Evolutionary conservation across 2,888 invertebrate species (phyloP).

Genomic region (Tenthredo amoena): DNA sequence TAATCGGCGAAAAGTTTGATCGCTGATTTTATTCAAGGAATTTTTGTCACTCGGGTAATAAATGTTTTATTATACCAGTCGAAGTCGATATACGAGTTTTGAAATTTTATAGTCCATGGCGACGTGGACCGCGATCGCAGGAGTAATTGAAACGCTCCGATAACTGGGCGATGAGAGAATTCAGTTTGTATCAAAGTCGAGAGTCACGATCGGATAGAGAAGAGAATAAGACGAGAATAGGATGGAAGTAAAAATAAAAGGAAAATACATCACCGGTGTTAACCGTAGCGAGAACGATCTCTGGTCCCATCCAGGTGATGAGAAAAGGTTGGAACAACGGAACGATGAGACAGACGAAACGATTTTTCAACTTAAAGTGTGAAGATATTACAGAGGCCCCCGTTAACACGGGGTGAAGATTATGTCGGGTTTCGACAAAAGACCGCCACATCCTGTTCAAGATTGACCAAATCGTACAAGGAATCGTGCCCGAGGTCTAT

Average conservation of each 20-base stretch:
- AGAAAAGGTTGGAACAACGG: slow-evolving; percentile 29
- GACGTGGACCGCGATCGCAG: neutral
- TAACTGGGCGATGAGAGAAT: neutral
- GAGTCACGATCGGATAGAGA: slow-evolving; percentile 19
- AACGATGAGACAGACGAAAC: slow-evolving; percentile 9
- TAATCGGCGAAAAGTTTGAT: neutral
- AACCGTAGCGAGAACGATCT: slow-evolving; percentile 35
- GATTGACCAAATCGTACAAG: slow-evolving; percentile 11
- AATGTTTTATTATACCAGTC: neutral
- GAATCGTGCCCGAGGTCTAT: neutral
- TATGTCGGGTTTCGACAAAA: slow-evolving; percentile 9
- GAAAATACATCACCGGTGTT: slow-evolving; percentile 9
- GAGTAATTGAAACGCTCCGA: slow-evolving; percentile 42
- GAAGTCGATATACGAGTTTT: neutral
- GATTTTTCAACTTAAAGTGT: slow-evolving; percentile 50
- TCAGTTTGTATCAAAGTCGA: slow-evolving; percentile 19
- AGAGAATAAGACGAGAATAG: neutral
- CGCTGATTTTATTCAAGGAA: neutral
- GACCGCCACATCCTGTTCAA: slow-evolving; percentile 29
- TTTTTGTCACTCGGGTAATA: neutral
- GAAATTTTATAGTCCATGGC: neutral
- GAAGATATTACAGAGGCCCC: slow-evolving; percentile 40
- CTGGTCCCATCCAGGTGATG: neutral
- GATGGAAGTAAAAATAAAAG: neutral
- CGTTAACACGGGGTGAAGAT: neutral